Evolutionary conservation across 2,888 invertebrate species (phyloP).

Genomic region (Buathra laborator): DNA sequence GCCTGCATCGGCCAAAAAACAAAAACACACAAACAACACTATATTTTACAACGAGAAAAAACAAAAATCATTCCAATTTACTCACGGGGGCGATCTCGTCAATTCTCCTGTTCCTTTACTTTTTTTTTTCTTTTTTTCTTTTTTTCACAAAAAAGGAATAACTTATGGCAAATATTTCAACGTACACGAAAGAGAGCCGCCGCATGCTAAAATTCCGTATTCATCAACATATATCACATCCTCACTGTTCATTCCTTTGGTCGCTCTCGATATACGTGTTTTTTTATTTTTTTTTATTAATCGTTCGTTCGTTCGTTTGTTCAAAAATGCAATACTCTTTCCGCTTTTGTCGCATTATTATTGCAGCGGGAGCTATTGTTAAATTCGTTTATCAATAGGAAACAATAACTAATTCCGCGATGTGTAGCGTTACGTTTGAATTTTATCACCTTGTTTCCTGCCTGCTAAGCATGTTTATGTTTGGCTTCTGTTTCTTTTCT

Average conservation of each 20-base stretch:
- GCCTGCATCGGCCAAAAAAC: constrained; percentile 66
- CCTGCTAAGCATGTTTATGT: constrained; percentile 67
- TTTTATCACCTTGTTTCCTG: constrained; percentile 48
- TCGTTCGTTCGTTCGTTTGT: too few species aligned
- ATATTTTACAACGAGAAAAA: constrained; percentile 12
- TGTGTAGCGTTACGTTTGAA: constrained; percentile 31
- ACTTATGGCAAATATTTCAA: neutral
- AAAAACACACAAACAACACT: neutral
- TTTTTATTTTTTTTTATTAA: neutral
- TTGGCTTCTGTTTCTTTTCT: constrained; percentile 33
- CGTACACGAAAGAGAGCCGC: neutral
- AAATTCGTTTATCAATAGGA: constrained; percentile 38
- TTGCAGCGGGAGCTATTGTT: neutral
- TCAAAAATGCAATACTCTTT: constrained; percentile 2
- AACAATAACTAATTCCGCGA: constrained; percentile 8
- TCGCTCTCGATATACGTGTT: neutral
- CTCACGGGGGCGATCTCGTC: constrained; percentile 26
- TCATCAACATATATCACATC: neutral
- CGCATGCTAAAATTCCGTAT: neutral
- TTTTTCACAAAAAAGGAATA: neutral
- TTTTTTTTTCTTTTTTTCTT: neutral
- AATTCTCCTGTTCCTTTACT: neutral
- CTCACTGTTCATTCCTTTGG: neutral
- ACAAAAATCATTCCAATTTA: constrained; percentile 4
- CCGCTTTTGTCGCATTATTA: constrained; percentile 49